phyloP scores from a whole-genome alignment of 2,797 vertebrate genomes.

The Capromys pilorides region DNA sequence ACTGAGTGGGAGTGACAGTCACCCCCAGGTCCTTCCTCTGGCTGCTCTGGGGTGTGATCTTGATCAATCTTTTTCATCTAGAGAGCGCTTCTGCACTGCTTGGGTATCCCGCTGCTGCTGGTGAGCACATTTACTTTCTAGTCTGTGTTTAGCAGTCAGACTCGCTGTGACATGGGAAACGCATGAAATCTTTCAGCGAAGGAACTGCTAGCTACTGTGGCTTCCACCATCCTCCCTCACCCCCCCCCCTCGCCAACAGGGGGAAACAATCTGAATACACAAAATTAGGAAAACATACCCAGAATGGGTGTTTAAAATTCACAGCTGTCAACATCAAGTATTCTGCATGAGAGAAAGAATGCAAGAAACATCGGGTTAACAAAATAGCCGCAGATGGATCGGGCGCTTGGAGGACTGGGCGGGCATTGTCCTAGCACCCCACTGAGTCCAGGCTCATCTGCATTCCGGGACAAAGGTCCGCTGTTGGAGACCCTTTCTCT shows the following conservation, averaged over 20 bases:
- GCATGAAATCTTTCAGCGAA: constrained; percentile 91
- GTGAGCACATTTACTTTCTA: constrained; percentile 83
- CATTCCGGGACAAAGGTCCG: constrained; percentile 89
- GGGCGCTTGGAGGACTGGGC: constrained; percentile 72
- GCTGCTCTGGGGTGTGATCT: neutral
- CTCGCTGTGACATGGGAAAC: constrained; percentile 87
- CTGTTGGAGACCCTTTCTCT: constrained; percentile 87
- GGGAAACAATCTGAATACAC: constrained; percentile 81
- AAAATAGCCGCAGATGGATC: constrained; percentile 84
- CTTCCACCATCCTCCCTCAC: constrained; percentile 55
- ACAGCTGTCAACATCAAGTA: constrained; percentile 85
- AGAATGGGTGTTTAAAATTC: constrained; percentile 86
- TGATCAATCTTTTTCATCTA: neutral
- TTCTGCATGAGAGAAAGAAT: constrained; percentile 83
- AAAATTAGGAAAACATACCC: constrained; percentile 89
- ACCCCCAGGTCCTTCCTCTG: neutral
- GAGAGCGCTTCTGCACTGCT: constrained; percentile 11
- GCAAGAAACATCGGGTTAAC: constrained; percentile 82
- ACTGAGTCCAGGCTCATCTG: constrained; percentile 87
- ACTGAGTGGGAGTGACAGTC: neutral
- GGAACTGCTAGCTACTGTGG: constrained; percentile 73
- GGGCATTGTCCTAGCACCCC: constrained; percentile 81
- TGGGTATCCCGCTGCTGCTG: constrained; percentile 73
- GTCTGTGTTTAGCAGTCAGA: constrained; percentile 87
- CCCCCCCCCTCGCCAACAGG: neutral